Percentiles rank a stretch among this genome's conserved stretches.
These are phyloP conservation scores for Bradypodion ventrale DNA, from an alignment of 2,797 vertebrate species.

Conservation along the genomic window DNA sequence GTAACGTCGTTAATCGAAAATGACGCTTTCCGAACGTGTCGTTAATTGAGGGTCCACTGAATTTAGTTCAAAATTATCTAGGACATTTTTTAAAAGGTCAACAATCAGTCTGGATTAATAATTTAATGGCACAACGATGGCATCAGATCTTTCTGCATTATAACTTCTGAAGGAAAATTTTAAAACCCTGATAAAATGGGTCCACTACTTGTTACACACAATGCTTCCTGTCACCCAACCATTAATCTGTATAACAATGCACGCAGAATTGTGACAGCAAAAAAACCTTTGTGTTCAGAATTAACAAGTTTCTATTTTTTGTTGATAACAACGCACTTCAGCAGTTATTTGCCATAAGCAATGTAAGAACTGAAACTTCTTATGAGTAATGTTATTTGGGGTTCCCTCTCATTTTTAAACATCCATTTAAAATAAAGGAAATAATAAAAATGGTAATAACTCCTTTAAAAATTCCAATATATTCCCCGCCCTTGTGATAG, in stretches of 20 bases:
- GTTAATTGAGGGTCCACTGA: too few relatives aligned
- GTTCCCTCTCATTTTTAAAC: neutral
- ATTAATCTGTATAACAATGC: neutral
- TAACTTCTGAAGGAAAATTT: neutral
- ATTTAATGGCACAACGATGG: neutral
- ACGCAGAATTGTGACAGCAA: neutral
- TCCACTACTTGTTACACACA: too few relatives aligned
- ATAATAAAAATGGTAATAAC: neutral
- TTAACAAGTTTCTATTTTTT: neutral
- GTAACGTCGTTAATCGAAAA: too few relatives aligned
- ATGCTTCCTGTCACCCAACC: neutral
- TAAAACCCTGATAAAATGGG: neutral
- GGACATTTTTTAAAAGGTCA: neutral
- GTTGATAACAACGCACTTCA: neutral
- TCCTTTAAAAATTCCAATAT: neutral
- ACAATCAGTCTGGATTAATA: neutral
- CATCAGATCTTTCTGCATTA: neutral
- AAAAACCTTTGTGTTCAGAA: slow-evolving; percentile 14
- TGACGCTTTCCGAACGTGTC: too few relatives aligned
- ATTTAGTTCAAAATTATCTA: neutral
- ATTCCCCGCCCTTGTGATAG: neutral
- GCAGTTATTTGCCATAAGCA: too few relatives aligned
- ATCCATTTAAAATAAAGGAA: neutral
- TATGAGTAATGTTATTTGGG: neutral
- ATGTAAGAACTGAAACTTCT: neutral